phyloP scores from a whole-genome alignment of 2,113 vertebrate species.

The Cettia cetti region DNA sequence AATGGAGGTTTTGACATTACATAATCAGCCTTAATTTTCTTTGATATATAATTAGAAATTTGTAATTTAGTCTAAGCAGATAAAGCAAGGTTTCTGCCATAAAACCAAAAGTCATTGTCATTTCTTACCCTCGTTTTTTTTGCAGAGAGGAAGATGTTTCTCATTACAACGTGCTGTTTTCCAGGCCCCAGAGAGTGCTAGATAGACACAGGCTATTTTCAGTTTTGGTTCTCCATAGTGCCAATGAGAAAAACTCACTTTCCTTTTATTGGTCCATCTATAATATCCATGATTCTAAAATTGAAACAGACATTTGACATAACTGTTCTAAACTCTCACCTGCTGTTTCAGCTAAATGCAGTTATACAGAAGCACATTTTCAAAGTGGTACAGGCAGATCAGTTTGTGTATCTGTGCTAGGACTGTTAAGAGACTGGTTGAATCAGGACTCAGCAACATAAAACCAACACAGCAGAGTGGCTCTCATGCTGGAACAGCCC shows the following conservation, averaged over 20 bases:
- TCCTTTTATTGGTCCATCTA: constrained; percentile 81
- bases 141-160: constrained; percentile 82
- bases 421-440: neutral
- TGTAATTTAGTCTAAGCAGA: neutral
- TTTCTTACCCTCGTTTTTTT: constrained; percentile 79
- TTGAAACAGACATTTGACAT: neutral
- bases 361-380: neutral
- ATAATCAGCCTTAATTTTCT: neutral
- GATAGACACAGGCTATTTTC: constrained; percentile 84
- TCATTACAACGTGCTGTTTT: constrained; percentile 82
- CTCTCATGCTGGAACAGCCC: neutral
- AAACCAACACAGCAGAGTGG: neutral
- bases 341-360: neutral
- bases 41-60: neutral
- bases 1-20: neutral
- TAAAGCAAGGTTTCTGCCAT: neutral
- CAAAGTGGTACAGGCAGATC: neutral
- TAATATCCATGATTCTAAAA: constrained; percentile 79
- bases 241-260: constrained; percentile 83
- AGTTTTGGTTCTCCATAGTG: constrained; percentile 75
- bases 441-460: neutral
- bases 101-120: neutral
- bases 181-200: constrained; percentile 84
- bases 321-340: neutral
- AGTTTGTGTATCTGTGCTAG: neutral